Evolutionary conservation across 35 echinoderm and acorn worm species (phyloP).

Genomic region (Chiridota heheva): DNA sequence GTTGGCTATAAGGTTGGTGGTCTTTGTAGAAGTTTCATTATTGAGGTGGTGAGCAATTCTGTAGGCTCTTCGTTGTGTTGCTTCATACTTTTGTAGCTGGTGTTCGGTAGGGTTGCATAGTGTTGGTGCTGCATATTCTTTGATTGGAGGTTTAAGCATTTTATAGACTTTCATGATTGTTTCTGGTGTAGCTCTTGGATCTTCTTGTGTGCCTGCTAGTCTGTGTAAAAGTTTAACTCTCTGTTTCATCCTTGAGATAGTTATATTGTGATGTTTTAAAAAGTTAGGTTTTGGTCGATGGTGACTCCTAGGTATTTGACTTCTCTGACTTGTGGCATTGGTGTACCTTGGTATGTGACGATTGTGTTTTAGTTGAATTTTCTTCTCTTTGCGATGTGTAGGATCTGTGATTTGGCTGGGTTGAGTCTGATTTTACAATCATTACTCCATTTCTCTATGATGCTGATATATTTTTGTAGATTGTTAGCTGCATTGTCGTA

Average conservation of each 20-base stretch:
- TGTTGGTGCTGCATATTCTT: background rate
- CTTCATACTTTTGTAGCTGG: no score
- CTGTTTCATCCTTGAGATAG: background rate
- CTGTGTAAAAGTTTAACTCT: background rate
- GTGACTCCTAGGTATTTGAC: background rate
- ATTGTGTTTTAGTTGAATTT: background rate
- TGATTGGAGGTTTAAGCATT: background rate
- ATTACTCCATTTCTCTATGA: background rate
- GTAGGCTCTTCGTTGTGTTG: background rate
- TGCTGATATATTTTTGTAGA: conserved; percentile 1
- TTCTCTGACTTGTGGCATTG: background rate
- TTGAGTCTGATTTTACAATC: conserved; percentile 31
- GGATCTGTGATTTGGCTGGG: conserved; percentile 23
- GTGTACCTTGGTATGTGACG: background rate
- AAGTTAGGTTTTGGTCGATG: background rate
- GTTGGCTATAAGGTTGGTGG: background rate
- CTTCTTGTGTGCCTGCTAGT: background rate
- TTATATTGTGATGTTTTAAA: background rate
- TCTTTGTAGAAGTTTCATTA: background rate
- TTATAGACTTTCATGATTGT: conserved; percentile 13
- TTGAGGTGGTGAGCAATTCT: background rate
- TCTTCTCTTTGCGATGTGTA: conserved; percentile 4
- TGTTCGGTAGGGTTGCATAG: background rate
- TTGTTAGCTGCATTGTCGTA: background rate
- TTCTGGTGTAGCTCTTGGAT: background rate